phyloP scores from a whole-genome alignment of 2,797 vertebrate genomes.

The Chaenodraco wilsoni region DNA sequence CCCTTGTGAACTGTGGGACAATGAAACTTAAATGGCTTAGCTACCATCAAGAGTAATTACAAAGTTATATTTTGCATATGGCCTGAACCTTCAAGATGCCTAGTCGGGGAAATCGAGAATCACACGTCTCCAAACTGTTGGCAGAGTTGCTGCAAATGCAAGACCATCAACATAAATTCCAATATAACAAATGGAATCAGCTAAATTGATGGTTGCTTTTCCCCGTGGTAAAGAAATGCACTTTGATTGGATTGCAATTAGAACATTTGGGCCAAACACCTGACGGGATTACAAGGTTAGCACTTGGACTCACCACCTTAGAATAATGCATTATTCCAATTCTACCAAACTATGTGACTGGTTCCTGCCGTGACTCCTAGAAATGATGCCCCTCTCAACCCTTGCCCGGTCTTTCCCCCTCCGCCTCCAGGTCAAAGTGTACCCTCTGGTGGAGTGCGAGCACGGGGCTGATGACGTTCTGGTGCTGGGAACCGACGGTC shows the following conservation, averaged over 20 bases:
- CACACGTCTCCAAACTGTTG: neutral
- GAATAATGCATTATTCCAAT: neutral
- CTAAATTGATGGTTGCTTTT: neutral
- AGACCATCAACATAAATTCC: too few species aligned
- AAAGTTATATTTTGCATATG: too few species aligned
- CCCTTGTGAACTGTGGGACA: too few species aligned
- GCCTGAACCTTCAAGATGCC: too few species aligned
- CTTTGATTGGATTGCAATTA: neutral
- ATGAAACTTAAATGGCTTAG: too few species aligned
- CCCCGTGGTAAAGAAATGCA: neutral
- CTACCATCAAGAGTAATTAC: too few species aligned
- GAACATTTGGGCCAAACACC: neutral
- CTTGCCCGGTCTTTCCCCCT: neutral
- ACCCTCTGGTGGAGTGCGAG: conserved; percentile 88
- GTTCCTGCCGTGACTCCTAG: neutral
- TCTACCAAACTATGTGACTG: neutral
- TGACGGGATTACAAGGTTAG: neutral
- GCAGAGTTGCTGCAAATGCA: too few species aligned
- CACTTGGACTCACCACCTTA: neutral
- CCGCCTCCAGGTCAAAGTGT: conserved; percentile 88
- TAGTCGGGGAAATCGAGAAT: too few species aligned
- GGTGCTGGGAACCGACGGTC: conserved; percentile 94
- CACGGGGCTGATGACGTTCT: conserved; percentile 93
- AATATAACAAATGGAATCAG: neutral
- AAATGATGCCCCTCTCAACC: conserved; percentile 2